Evolutionary conservation across 2,888 invertebrate species (phyloP), one percentile per base, ranked within the genome.

Genomic region (Philonicus albiceps): DNA sequence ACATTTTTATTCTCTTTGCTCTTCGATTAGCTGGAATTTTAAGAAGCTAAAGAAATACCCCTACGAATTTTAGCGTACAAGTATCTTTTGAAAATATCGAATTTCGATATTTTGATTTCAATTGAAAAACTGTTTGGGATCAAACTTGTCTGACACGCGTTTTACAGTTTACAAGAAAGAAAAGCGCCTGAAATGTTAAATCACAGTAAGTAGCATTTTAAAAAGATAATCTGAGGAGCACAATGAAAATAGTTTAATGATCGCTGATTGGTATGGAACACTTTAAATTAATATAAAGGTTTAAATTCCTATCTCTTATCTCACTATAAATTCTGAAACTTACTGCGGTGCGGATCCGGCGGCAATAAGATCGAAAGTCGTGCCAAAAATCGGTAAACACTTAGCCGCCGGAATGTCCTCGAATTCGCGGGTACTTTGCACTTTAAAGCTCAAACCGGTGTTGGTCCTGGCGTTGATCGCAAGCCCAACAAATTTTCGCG

Each of bases 321-420:
- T 11, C 8, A 55, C 19, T 55, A 55, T 2, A 55, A 27, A 22
- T 11, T 22, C 1, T 0, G 37, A 31, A 55, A 90, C 90, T 91
- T 89, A 93, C 92, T 93, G 93, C 55, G 93, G 93, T 2, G 94
- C 93, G 3, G 94, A 94, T 3, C 95, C 95, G 11, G 94, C 93
- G 27, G 92, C 91, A 40, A 95, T 90, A 80, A 94, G 91, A 88
- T 94, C 93, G 87, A 94, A 90, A 88, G 93, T 92, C n/a, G 94
- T 94, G 1, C 94, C 94, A 87, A 94, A 88, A 31, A 94, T 3
- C 2, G 94, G 94, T 83, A 94, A 89, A 53, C 93, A 91, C 90
- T 90, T 93, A 13, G 93, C 93, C 88, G 91, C 91, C 2, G 94
- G 94, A 90, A 94, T 93, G 86, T 93, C 91, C 72, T 91, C 89